A percentile compares a stretch with the other conserved stretches of the same genome.
These are phyloP conservation scores for Acanthosepion esculentum DNA, from an alignment of 2,888 invertebrate species.

Conservation along the genomic window DNA sequence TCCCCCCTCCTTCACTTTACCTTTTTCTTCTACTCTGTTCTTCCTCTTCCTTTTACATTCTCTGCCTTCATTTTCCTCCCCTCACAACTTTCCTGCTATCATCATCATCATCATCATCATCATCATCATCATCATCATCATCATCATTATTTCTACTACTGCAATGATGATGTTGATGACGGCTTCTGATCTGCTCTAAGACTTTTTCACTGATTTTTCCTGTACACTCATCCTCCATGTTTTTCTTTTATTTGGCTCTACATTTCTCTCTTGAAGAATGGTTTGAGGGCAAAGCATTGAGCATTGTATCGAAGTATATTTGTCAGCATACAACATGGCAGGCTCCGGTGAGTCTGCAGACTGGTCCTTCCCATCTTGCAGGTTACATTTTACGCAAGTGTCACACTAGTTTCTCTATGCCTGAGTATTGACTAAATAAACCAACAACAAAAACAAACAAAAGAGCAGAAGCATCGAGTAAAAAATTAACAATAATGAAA, in stretches of 20 bases:
- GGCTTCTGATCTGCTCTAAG: neutral
- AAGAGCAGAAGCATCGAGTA: neutral
- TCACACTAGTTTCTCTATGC: neutral
- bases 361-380: neutral
- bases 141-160: neutral
- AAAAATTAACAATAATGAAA: too few relatives aligned
- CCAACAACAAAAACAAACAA: neutral
- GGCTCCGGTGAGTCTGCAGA: neutral
- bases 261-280: neutral
- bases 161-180: neutral
- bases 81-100: neutral
- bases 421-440: neutral
- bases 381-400: slow-evolving; percentile 33
- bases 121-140: neutral
- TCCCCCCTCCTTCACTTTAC: too few relatives aligned
- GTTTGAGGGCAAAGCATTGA: neutral
- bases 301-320: neutral
- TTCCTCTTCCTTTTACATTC: too few relatives aligned
- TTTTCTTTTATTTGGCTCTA: neutral
- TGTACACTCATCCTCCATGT: neutral
- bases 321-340: slow-evolving; percentile 16
- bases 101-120: neutral
- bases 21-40: too few relatives aligned
- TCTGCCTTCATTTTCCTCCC: too few relatives aligned
- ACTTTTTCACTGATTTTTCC: neutral